Conservation (phyloP, 2,797 vertebrate genomes). For the Eptatretus atami region DNA sequence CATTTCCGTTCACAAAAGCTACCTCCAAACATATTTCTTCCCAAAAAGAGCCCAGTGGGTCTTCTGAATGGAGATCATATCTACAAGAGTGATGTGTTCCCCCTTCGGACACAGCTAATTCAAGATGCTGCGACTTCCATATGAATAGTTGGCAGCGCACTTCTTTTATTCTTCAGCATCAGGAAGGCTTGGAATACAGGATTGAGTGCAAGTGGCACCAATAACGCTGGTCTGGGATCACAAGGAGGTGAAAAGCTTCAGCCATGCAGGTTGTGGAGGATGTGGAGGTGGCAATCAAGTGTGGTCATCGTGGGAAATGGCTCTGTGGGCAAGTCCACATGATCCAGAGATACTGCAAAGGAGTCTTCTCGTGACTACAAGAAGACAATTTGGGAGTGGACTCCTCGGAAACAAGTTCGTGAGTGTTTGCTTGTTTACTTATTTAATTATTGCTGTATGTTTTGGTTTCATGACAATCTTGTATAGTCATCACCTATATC, state of each 20-base stretch:
- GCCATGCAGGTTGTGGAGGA: conserved; percentile 73
- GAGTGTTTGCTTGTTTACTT: conserved; percentile 14
- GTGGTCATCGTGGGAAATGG: conserved; percentile 92
- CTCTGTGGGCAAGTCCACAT: conserved; percentile 88
- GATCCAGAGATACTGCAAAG: conserved; percentile 94
- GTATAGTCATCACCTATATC: background rate
- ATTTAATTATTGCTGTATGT: background rate
- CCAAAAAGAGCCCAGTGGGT: too few species aligned
- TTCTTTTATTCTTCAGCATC: too few species aligned
- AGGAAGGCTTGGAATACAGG: too few species aligned
- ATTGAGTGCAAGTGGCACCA: too few species aligned
- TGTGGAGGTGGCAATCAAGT: conserved; percentile 96
- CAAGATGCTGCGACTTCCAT: too few species aligned
- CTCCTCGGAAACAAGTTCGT: conserved; percentile 80
- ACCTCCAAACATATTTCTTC: too few species aligned
- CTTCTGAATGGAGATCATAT: too few species aligned
- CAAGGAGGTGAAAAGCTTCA: conserved; percentile 8
- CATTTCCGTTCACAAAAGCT: too few species aligned
- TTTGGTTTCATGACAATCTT: conserved; percentile 6
- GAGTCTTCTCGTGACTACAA: conserved; percentile 94
- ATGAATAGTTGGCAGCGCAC: too few species aligned
- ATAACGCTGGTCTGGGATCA: background rate
- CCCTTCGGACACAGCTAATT: too few species aligned
- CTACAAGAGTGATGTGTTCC: too few species aligned
- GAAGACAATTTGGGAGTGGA: conserved; percentile 96